A percentile compares a stretch with the other conserved stretches of the same genome.
Conservation (phyloP, 2,888 invertebrate species). For the Eupithecia dodoneata region DNA sequence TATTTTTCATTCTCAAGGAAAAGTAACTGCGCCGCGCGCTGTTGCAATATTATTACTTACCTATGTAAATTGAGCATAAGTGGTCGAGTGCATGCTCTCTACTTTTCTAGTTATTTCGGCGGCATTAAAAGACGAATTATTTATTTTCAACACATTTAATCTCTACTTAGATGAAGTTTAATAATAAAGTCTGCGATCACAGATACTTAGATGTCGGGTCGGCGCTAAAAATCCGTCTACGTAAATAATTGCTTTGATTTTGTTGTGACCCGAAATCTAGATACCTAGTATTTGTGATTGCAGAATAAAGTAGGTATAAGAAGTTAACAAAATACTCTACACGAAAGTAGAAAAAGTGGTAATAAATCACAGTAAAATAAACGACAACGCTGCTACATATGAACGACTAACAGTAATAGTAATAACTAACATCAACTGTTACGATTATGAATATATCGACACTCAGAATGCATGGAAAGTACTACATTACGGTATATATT, state of each 20-base stretch:
- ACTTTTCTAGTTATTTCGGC: neutral
- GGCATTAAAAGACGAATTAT: conserved; percentile 7
- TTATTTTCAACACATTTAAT: conserved; percentile 30
- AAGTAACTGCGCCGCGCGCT: no score
- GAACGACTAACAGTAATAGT: conserved; percentile 16
- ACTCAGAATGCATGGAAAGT: neutral
- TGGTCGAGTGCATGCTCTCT: no score
- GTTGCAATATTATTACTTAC: no score
- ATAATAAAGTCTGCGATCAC: neutral
- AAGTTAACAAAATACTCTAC: conserved; percentile 16
- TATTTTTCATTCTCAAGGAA: no score
- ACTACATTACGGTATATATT: neutral
- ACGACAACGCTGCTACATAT: conserved; percentile 20
- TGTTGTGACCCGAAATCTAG: no score
- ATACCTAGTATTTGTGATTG: no score
- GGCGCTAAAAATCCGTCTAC: no score
- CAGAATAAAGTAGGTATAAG: neutral
- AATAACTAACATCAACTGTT: conserved; percentile 20
- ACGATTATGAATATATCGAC: conserved; percentile 4
- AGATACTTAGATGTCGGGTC: no score
- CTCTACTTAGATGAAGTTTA: conserved; percentile 16
- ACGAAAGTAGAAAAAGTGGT: conserved; percentile 22
- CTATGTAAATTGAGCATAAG: no score
- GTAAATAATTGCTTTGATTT: no score
- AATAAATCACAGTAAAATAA: conserved; percentile 41